A percentile compares a stretch with the other conserved stretches of the same genome.
phyloP scores from a whole-genome alignment of 1,140 invertebrate genomes.

The Pseudomyrmex concolor region DNA sequence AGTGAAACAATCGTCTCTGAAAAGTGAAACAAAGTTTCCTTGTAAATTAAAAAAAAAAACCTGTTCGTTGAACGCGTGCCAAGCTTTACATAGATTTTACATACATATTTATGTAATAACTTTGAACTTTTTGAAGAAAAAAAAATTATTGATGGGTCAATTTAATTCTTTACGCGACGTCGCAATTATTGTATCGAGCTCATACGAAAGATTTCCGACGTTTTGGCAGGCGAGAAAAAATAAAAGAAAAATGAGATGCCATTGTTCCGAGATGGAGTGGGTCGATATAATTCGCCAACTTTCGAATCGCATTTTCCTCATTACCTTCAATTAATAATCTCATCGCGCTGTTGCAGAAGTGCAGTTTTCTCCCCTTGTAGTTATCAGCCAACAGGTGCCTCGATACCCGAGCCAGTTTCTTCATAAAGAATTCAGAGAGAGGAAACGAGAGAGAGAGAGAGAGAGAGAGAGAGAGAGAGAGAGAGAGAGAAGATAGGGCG shows the following conservation, averaged over 20 bases:
- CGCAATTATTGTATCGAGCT: no score
- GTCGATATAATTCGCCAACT: neutral
- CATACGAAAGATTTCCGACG: no score
- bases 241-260: slow-evolving; percentile 7
- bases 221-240: neutral
- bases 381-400: slow-evolving; percentile 49
- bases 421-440: neutral
- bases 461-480: neutral
- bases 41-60: no score
- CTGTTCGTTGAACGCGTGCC: neutral
- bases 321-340: slow-evolving; percentile 35
- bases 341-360: neutral
- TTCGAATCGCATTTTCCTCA: slow-evolving; percentile 1
- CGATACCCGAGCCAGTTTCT: slow-evolving; percentile 9
- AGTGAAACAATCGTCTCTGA: neutral
- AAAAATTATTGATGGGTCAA: no score
- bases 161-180: no score
- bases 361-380: neutral
- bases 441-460: neutral
- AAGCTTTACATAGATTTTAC: neutral
- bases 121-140: no score
- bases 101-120: no score
- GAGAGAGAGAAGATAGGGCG: neutral
- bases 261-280: neutral
- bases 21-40: neutral